A percentile compares a stretch with the other conserved stretches of the same genome.
Evolutionary conservation across 2,797 vertebrate species (phyloP).

Genomic region (Paramormyrops hopkinsi): DNA sequence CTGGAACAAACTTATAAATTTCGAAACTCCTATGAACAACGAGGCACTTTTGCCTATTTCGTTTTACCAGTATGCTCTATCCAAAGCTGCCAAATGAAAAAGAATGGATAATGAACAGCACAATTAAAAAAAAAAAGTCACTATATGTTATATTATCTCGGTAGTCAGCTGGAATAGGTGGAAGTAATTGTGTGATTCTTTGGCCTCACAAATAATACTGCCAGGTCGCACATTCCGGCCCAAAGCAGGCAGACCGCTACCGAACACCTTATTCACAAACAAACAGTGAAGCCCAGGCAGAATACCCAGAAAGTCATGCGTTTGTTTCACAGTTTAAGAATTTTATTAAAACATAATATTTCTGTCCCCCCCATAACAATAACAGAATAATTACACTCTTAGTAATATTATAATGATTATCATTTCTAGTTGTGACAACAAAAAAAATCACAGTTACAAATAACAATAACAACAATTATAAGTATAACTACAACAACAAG

Average conservation of each 20-base stretch:
- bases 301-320: background rate
- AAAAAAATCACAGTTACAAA: conserved; percentile 20
- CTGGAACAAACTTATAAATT: background rate
- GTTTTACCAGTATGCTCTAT: background rate
- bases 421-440: background rate
- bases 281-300: background rate
- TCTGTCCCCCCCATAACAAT: conserved; percentile 13
- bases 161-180: background rate
- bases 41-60: background rate
- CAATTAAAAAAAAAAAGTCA: background rate
- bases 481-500: conserved; percentile 25
- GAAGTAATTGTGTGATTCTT: background rate
- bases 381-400: conserved; percentile 9
- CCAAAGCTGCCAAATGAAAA: background rate
- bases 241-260: background rate
- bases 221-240: background rate
- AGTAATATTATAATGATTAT: background rate
- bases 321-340: conserved; percentile 14
- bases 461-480: conserved; percentile 17
- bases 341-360: conserved; percentile 27
- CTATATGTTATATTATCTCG: background rate
- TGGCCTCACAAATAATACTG: background rate
- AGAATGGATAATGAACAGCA: background rate
- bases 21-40: background rate
- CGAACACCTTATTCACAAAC: background rate